Percentiles rank a stretch among this genome's conserved stretches.
These are phyloP conservation scores for Drosophila neocordata DNA, from an alignment of 1,140 invertebrate species.

Conservation along the genomic window DNA sequence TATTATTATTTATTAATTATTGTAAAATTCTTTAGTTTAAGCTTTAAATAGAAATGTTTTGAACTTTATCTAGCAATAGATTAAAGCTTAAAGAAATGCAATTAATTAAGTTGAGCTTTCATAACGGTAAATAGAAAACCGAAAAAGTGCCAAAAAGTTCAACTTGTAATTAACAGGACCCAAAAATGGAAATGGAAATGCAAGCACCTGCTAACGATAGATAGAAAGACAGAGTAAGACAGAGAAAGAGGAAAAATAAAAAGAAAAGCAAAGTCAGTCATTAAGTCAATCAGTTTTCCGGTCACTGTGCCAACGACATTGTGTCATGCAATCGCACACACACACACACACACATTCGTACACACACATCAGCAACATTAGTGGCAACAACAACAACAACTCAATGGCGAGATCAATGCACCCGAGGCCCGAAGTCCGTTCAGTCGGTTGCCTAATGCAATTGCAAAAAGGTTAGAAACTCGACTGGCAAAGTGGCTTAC, in stretches of 20 bases:
- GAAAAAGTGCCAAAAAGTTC: constrained; percentile 4
- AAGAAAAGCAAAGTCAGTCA: constrained; percentile 57
- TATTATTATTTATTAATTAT: too few species aligned
- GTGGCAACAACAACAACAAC: constrained; percentile 28
- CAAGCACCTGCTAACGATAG: constrained; percentile 3
- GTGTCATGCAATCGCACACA: constrained; percentile 63
- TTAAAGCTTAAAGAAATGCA: constrained; percentile 12
- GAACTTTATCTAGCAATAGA: not conserved
- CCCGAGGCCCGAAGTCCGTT: constrained; percentile 28
- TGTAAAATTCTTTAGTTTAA: too few species aligned
- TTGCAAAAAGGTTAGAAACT: constrained; percentile 74
- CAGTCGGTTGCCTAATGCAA: constrained; percentile 66
- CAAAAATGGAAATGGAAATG: constrained; percentile 4
- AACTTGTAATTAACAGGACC: constrained; percentile 4
- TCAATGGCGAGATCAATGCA: constrained; percentile 74
- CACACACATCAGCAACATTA: constrained; percentile 5
- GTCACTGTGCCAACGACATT: constrained; percentile 78
- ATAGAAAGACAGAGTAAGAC: constrained; percentile 11
- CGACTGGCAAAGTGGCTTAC: constrained; percentile 69
- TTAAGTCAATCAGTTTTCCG: constrained; percentile 75
- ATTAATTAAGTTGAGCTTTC: constrained; percentile 2
- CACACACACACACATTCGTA: not conserved
- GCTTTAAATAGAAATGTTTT: too few species aligned
- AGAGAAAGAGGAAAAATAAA: constrained; percentile 25
- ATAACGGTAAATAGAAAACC: not conserved